These are phyloP conservation scores for Triplophysa bombifrons DNA, from an alignment of 2,797 vertebrate genomes.

Conservation along the genomic window DNA sequence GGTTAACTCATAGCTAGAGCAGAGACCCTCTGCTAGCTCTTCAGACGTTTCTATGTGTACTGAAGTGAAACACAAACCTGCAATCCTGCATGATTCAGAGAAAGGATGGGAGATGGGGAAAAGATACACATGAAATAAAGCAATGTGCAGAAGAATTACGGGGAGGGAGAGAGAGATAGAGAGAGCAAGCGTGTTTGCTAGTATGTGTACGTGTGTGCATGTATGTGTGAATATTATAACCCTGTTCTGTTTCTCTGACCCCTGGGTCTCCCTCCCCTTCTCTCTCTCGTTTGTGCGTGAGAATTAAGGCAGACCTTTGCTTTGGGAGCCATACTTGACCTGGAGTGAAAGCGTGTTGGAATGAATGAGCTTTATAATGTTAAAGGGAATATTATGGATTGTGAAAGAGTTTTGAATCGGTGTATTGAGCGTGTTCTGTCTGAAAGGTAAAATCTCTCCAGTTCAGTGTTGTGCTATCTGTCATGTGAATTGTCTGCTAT, in stretches of 20 bases:
- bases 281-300: constrained; percentile 50
- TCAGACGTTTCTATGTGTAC: constrained; percentile 79
- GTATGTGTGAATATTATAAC: constrained; percentile 15
- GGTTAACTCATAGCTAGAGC: constrained; percentile 85
- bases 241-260: constrained; percentile 16
- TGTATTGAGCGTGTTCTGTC: constrained; percentile 47
- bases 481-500: constrained; percentile 63
- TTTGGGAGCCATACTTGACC: constrained; percentile 39
- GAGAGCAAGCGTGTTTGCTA: constrained; percentile 47
- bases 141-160: neutral
- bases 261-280: neutral
- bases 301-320: constrained; percentile 40
- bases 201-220: constrained; percentile 48
- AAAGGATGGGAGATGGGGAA: constrained; percentile 64
- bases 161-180: neutral
- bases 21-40: constrained; percentile 79
- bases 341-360: constrained; percentile 32
- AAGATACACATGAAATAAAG: constrained; percentile 27
- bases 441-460: constrained; percentile 53
- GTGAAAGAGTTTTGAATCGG: constrained; percentile 2
- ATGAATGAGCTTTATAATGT: constrained; percentile 43
- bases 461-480: constrained; percentile 66
- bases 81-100: constrained; percentile 78
- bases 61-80: constrained; percentile 76
- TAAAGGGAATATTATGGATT: constrained; percentile 36